Conservation (phyloP, 92 coral and sea anemone species). For the Scolanthus callimorphus region DNA sequence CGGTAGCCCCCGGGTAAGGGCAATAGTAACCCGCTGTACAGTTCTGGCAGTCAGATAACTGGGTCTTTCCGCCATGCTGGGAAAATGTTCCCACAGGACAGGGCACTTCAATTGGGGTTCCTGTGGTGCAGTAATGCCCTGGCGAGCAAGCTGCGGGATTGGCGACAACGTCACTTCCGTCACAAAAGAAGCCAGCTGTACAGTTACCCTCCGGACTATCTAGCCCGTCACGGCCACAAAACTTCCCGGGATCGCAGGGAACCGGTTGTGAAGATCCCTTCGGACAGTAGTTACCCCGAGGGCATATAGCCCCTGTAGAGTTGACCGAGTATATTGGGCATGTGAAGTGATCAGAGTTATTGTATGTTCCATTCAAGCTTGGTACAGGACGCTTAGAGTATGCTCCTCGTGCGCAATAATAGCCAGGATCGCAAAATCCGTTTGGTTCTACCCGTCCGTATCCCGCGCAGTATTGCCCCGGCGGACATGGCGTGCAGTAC, state of each 20-base stretch:
- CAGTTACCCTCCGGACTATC: conserved; percentile 78
- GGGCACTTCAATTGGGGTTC: conserved; percentile 71
- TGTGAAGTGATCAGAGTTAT: conserved; percentile 82
- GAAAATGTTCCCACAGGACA: conserved; percentile 92
- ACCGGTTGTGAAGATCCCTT: conserved; percentile 74
- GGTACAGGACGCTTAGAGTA: conserved; percentile 76
- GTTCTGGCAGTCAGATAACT: conserved; percentile 72
- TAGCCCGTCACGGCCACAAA: conserved; percentile 73
- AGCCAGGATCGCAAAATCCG: conserved; percentile 89
- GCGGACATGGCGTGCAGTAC: conserved; percentile 84
- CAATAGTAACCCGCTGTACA: conserved; percentile 94
- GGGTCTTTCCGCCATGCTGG: conserved; percentile 71
- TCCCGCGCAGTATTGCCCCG: conserved; percentile 90
- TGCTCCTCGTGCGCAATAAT: conserved; percentile 88
- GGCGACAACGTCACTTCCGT: conserved; percentile 58
- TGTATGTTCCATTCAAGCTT: conserved; percentile 31
- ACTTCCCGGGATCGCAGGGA: conserved; percentile 78
- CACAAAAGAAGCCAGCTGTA: conserved; percentile 87
- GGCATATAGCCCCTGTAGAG: conserved; percentile 91
- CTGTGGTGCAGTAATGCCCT: conserved; percentile 89
- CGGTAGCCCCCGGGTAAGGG: conserved; percentile 75
- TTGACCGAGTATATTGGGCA: conserved; percentile 96
- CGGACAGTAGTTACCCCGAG: conserved; percentile 81
- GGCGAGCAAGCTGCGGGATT: conserved; percentile 74
- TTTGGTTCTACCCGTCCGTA: conserved; percentile 76